These are phyloP conservation scores for Butastur rufipennis DNA, from an alignment of 2,113 vertebrate genomes.

Conservation along the genomic window DNA sequence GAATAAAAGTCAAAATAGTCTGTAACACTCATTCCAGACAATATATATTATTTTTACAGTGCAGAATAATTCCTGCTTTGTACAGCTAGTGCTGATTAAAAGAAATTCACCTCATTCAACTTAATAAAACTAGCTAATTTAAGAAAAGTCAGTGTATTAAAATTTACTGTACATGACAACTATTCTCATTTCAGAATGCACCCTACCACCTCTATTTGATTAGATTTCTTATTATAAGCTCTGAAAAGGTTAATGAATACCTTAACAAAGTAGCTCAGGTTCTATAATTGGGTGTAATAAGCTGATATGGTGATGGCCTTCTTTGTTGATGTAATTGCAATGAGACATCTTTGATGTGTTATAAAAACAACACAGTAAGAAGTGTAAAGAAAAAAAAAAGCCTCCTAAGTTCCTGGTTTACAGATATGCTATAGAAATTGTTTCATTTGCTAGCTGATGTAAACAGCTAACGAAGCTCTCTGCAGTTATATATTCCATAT, in stretches of 20 bases:
- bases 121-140: constrained; percentile 72
- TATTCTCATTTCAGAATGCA: constrained; percentile 67
- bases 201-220: constrained; percentile 66
- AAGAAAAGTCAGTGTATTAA: constrained; percentile 61
- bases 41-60: constrained; percentile 59
- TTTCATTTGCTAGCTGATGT: background rate
- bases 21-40: constrained; percentile 25
- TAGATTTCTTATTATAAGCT: constrained; percentile 64
- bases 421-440: background rate
- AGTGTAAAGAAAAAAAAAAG: constrained; percentile 21
- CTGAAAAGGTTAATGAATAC: constrained; percentile 77
- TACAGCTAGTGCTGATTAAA: constrained; percentile 63
- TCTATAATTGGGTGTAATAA: constrained; percentile 72
- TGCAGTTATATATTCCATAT: background rate
- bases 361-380: constrained; percentile 19
- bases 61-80: constrained; percentile 47
- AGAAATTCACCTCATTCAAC: constrained; percentile 52
- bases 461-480: background rate
- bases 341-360: constrained; percentile 31
- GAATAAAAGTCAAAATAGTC: constrained; percentile 55
- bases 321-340: constrained; percentile 58
- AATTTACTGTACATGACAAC: constrained; percentile 72
- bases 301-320: constrained; percentile 56
- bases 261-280: constrained; percentile 51
- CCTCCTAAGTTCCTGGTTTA: background rate